phyloP scores from a whole-genome alignment of 2,888 invertebrate species.

The Eumerus sabulonum region DNA sequence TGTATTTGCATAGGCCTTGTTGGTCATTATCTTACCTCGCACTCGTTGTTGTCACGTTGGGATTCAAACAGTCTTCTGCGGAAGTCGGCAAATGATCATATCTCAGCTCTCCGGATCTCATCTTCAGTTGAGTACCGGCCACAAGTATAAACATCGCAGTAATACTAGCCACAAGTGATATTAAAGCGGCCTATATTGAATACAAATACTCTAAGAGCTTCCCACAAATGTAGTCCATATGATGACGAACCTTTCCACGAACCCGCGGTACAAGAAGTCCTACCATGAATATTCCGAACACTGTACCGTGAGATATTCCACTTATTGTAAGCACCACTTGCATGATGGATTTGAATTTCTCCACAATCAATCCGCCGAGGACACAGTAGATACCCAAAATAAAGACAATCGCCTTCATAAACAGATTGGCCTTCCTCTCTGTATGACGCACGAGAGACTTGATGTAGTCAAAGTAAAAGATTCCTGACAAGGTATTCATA shows the following conservation, averaged over 20 bases:
- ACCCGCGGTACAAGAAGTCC: constrained; percentile 83
- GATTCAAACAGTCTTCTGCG: constrained; percentile 33
- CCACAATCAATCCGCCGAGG: constrained; percentile 76
- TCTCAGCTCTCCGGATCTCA: constrained; percentile 57
- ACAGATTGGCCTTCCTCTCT: constrained; percentile 77
- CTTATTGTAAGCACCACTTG: constrained; percentile 77
- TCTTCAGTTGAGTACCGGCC: constrained; percentile 62
- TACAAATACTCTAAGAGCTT: too few relatives aligned
- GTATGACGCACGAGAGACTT: constrained; percentile 73
- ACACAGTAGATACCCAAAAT: constrained; percentile 81
- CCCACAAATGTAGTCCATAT: neutral
- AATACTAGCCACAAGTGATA: constrained; percentile 27
- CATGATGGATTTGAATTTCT: constrained; percentile 78
- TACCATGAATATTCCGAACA: constrained; percentile 82
- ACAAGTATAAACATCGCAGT: constrained; percentile 37
- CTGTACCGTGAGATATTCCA: constrained; percentile 80
- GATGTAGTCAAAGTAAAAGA: constrained; percentile 80
- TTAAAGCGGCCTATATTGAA: constrained; percentile 41
- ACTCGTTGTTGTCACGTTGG: constrained; percentile 10
- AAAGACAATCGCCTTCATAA: constrained; percentile 77
- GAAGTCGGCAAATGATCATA: constrained; percentile 42
- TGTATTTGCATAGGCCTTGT: constrained; percentile 4
- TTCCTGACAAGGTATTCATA: constrained; percentile 79
- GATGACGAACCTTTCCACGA: constrained; percentile 73
- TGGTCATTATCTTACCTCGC: too few relatives aligned